Base-by-base conservation (phyloP, 2,113 vertebrate genomes). In the Boleophthalmus pectinirostris region DNA sequence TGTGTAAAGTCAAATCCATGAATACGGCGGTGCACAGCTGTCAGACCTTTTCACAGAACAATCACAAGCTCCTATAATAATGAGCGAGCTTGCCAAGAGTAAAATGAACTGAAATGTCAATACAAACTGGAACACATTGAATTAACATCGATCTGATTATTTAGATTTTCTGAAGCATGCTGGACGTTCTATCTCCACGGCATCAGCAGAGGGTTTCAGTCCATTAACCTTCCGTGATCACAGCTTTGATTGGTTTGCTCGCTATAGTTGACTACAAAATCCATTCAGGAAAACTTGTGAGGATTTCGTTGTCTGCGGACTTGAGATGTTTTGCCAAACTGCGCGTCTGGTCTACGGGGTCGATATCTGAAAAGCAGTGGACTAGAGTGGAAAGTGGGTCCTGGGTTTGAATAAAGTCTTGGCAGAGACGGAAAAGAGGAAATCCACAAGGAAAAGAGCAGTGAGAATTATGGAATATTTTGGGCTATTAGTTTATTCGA, bases 41-140 rank as follows among this genome's bases (percentile, higher is more conserved):
- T 20, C 66, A n/a, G 56, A 24, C 9, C 23, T 73, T 75, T 73
- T 33, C 24, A 29, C 58, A 72, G 18, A 49, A 14, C 11, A 51
- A 70, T n/a, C 45, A n/a, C 49, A 68, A 6, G 20, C 16, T 25
- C 15, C 24, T 46, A 21, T 20, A 35, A 51, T 58, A 45, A 72
- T 3, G 3, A 25, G 18, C 21, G 65, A 68, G 51, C 49, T 57
- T 18, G 11, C n/a, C 23, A 35, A 65, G 35, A 72, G 10, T 3
- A 20, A 63, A 67, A 81, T 75, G 20, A 68, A 65, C 35, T 29
- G 6, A 63, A 78, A 64, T 66, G 67, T 69, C 66, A 81, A 72
- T 43, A 68, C 13, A 10, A 53, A 23, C 38, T 43, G 15, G 69
- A 43, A 38, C 33, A 69, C 33, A 35, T 12, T 18, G 53, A 73